Base-by-base conservation (phyloP, 2,113 vertebrate species). In the Zingel zingel region DNA sequence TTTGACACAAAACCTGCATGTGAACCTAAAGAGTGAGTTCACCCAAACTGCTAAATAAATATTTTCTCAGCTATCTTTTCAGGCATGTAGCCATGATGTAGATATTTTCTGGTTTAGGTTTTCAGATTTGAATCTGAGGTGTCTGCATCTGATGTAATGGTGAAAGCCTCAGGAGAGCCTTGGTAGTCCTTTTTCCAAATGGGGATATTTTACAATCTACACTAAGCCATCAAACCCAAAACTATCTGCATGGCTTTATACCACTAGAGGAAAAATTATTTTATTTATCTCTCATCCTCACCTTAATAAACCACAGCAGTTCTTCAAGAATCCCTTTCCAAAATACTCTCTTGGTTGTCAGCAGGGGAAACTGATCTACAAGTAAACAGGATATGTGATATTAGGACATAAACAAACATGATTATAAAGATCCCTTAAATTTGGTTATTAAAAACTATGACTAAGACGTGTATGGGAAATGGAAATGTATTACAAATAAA, bases 241-340 rank as follows among this genome's bases (percentile, higher is more conserved):
- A 23, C 51, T 25, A n/a, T 43, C 10, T 43, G 36, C 36, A n/a
- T n/a, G 36, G 8, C n/a, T n/a, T 39, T 33, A n/a, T 15, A 61
- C 19, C 71, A 33, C 12, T 1, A 30, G 23, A 15, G 6, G 6
- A 39, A 2, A 39, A 9, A 27, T 27, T 27, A 27, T 27, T 27
- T 27, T 27, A 27, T 27, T 27, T 2, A 27, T 27, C 27, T 27
- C 27, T 27, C 36, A 36, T 21, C 18, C 73, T 73, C 92, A 99
- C 98, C 96, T 98, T 98, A 77, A 99, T 97, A 92, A 99, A 99
- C 98, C 98, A 99, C 72, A 99, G 92, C 85, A 99, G 79, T 87
- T 99, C 98, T 91, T 99, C 97, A 76, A 99, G 90, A 64, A 99
- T 97, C 43, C 96, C 98, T 88, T 96, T 99, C 98, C 98, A 99